Evolutionary conservation across 2,888 invertebrate species (phyloP).

Genomic region (Hylaea fasciaria): DNA sequence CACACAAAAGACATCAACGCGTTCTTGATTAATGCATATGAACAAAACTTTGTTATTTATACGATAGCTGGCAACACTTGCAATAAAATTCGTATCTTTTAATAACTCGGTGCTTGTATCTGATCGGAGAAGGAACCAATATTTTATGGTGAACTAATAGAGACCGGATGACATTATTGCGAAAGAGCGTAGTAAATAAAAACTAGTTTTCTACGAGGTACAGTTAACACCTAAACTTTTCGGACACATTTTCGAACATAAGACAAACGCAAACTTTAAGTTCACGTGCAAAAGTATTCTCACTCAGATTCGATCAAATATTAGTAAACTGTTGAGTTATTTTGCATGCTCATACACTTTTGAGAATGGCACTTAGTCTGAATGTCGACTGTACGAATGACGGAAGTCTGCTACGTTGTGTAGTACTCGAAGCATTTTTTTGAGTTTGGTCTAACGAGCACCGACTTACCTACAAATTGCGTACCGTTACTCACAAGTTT

Average conservation of each 20-base stretch:
- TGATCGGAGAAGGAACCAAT: constrained; percentile 8
- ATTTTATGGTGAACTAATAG: constrained; percentile 20
- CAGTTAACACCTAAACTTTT: no score
- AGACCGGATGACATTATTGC: constrained; percentile 20
- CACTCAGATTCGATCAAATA: no score
- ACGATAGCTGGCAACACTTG: constrained; percentile 1
- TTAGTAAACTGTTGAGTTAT: no score
- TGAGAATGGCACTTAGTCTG: no score
- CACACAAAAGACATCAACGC: constrained; percentile 31
- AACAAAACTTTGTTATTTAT: not conserved
- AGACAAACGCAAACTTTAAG: no score
- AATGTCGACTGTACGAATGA: not conserved
- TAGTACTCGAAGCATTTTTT: constrained; percentile 7
- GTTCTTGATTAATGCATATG: constrained; percentile 1
- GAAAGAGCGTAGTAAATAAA: constrained; percentile 17
- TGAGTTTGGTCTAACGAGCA: constrained; percentile 1
- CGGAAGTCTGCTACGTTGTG: constrained; percentile 15
- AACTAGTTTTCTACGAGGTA: constrained; percentile 10
- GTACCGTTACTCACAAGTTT: constrained; percentile 77
- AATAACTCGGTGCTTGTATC: constrained; percentile 2
- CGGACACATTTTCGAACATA: no score
- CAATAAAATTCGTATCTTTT: not conserved
- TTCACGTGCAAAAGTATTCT: no score
- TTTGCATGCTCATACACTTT: no score
- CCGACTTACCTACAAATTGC: constrained; percentile 57